Evolutionary conservation across 2,797 vertebrate species (phyloP).

Genomic region (Melanotaenia trifasciata): DNA sequence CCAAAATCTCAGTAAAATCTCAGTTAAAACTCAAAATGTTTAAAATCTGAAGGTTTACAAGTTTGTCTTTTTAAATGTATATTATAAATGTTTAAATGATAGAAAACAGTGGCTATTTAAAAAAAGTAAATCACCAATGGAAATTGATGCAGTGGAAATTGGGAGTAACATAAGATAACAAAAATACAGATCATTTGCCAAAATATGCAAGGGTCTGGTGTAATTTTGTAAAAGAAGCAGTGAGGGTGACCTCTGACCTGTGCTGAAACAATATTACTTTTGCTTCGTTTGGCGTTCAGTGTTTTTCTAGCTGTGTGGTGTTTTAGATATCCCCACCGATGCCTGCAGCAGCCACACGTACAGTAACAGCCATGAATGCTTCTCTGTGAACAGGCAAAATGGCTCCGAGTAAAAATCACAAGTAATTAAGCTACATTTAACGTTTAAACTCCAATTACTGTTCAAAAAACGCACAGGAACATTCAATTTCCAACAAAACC

Average conservation of each 20-base stretch:
- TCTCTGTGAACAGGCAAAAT: slow-evolving; percentile 42
- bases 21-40: background rate
- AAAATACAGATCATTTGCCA: slow-evolving; percentile 6
- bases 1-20: too few relatives aligned
- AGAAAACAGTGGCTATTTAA: background rate
- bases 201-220: slow-evolving; percentile 13
- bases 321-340: slow-evolving; percentile 3
- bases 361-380: slow-evolving; percentile 34
- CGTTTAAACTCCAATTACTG: slow-evolving; percentile 56
- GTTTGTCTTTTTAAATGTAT: background rate
- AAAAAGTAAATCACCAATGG: background rate
- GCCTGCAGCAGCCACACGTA: background rate
- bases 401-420: slow-evolving; percentile 23
- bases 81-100: background rate
- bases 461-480: slow-evolving; percentile 39
- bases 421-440: slow-evolving; percentile 30
- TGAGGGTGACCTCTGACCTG: slow-evolving; percentile 19
- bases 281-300: background rate
- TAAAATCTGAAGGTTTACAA: background rate
- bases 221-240: background rate
- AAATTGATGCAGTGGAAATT: background rate
- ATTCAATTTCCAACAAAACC: slow-evolving; percentile 51
- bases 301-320: background rate
- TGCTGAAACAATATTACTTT: background rate
- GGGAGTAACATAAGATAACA: slow-evolving; percentile 4